Evolutionary conservation across 2,797 vertebrate species (phyloP).

Genomic region (Erpetoichthys calabaricus): DNA sequence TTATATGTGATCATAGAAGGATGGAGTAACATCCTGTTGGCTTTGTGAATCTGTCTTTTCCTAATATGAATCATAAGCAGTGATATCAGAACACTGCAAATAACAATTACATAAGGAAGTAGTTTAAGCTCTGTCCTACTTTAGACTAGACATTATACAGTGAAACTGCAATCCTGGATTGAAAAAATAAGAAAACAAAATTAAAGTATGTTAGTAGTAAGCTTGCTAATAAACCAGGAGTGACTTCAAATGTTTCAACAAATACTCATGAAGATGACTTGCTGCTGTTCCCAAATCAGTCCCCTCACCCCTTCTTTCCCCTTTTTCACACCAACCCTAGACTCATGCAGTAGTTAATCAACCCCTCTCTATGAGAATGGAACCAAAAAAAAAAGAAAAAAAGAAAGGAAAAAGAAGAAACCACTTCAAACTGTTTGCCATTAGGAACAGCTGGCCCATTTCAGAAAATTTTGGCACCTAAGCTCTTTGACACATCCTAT

Average conservation of each 20-base stretch:
- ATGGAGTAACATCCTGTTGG: too few species aligned
- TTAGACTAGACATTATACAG: too few species aligned
- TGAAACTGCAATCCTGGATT: neutral
- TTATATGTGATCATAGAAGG: too few species aligned
- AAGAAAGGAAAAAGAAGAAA: constrained; percentile 26
- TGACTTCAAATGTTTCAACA: constrained; percentile 3
- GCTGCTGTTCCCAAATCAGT: constrained; percentile 2
- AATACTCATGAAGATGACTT: neutral
- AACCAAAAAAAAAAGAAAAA: constrained; percentile 15
- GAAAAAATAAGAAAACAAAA: neutral
- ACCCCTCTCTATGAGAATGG: constrained; percentile 19
- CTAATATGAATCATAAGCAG: too few species aligned
- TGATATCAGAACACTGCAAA: too few species aligned
- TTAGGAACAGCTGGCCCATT: constrained; percentile 22
- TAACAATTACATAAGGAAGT: too few species aligned
- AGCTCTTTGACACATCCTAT: constrained; percentile 21
- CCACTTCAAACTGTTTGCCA: constrained; percentile 23
- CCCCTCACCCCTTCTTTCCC: constrained; percentile 3
- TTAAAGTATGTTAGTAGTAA: neutral
- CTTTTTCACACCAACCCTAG: constrained; percentile 20
- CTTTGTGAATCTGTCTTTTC: too few species aligned
- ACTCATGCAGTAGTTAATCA: constrained; percentile 24
- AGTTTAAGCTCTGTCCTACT: too few species aligned
- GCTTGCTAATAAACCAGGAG: neutral
- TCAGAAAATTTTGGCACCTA: constrained; percentile 25